phyloP scores from a whole-genome alignment of 2,113 vertebrate genomes.

The Scortum barcoo region DNA sequence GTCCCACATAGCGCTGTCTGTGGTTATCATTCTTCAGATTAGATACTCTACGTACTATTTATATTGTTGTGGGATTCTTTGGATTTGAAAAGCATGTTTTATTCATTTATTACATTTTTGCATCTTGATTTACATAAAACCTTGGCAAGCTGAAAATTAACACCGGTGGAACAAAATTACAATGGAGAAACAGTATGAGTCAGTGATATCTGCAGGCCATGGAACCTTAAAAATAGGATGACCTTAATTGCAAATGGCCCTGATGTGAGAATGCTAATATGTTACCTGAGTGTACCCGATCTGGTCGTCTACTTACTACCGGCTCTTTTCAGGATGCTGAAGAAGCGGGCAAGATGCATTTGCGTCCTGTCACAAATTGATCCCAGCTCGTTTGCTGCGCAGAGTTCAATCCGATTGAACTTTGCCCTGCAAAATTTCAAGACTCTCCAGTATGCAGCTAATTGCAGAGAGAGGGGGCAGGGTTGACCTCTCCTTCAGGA shows the following conservation, averaged over 20 bases:
- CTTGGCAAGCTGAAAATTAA: conserved; percentile 13
- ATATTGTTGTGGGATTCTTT: neutral
- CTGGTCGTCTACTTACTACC: no score
- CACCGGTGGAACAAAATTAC: neutral
- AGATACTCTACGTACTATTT: neutral
- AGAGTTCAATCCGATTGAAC: conserved; percentile 23
- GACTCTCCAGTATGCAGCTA: conserved; percentile 26
- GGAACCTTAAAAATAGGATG: conserved; percentile 7
- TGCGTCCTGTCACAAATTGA: neutral
- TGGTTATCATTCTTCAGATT: neutral
- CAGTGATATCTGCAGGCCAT: conserved; percentile 10
- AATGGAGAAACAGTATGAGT: neutral
- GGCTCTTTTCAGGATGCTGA: neutral
- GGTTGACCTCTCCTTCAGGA: conserved; percentile 56
- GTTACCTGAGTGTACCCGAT: neutral
- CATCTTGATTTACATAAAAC: conserved; percentile 44
- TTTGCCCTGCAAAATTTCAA: conserved; percentile 41
- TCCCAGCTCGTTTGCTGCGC: conserved; percentile 7
- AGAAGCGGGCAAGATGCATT: neutral
- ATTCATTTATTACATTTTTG: conserved; percentile 21
- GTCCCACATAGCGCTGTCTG: neutral
- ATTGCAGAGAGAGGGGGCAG: conserved; percentile 16
- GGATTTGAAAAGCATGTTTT: conserved; percentile 6
- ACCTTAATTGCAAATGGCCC: neutral
- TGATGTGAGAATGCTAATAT: neutral